Evolutionary conservation across 2,113 vertebrate genomes (phyloP).

Genomic region (Malurus melanocephalus): DNA sequence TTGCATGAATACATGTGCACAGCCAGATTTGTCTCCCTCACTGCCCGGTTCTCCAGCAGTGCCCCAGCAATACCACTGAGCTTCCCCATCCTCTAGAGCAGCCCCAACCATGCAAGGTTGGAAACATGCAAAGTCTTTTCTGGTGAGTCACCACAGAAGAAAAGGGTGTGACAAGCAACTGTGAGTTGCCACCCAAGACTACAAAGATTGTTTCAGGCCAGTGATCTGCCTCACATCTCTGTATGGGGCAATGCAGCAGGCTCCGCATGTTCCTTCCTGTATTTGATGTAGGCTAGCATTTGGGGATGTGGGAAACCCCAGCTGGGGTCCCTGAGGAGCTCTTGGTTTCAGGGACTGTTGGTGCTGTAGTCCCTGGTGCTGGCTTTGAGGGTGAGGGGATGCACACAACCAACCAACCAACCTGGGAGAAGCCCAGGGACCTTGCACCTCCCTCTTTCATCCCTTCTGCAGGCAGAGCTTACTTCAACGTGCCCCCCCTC

Average conservation of each 20-base stretch:
- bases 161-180: not conserved
- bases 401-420: not conserved
- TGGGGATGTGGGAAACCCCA: no score
- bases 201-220: not conserved
- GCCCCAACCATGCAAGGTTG: not conserved
- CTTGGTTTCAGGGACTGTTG: fast-evolving
- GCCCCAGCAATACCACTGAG: fast-evolving
- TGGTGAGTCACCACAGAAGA: not conserved
- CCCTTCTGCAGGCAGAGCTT: not conserved
- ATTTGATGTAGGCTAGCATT: not conserved
- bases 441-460: not conserved
- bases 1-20: not conserved
- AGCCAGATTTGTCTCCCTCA: not conserved
- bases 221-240: not conserved
- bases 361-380: fast-evolving
- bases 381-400: fast-evolving
- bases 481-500: not conserved
- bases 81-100: not conserved
- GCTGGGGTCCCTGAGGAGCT: not conserved
- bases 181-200: not conserved
- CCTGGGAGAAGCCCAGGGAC: not conserved
- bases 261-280: fast-evolving
- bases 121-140: not conserved
- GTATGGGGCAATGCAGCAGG: not conserved
- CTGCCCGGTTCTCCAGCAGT: fast-evolving